A percentile compares a stretch with the other conserved stretches of the same genome.
Evolutionary conservation across 2,888 invertebrate genomes (phyloP).

Genomic region (Heteropelma amictum): DNA sequence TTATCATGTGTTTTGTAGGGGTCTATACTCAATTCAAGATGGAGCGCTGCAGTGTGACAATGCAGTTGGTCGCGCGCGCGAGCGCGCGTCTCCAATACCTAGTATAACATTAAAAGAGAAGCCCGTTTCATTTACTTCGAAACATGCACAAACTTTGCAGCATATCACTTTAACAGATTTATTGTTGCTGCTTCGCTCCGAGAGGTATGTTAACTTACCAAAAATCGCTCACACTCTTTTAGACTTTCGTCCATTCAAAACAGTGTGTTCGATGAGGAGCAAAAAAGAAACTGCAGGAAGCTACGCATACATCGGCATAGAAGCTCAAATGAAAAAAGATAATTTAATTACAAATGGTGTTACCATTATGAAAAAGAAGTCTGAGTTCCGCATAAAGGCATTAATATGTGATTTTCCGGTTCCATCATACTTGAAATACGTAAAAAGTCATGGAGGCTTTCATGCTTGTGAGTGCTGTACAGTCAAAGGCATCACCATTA

Average conservation of each 20-base stretch:
- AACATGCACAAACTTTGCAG: not conserved
- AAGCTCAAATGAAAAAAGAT: not conserved
- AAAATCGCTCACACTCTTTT: not conserved
- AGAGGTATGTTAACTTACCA: not conserved
- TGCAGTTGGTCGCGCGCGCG: too few species aligned
- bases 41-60: too few species aligned
- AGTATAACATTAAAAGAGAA: too few species aligned
- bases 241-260: not conserved
- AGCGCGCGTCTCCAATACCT: too few species aligned
- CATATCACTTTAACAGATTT: not conserved
- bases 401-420: conserved; percentile 51
- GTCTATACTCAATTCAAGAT: too few species aligned
- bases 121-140: not conserved
- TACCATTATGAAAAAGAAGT: conserved; percentile 20
- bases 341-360: conserved; percentile 34
- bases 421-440: conserved; percentile 44
- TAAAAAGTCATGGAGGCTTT: conserved; percentile 46
- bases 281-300: not conserved
- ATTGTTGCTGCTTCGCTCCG: not conserved
- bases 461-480: conserved; percentile 34
- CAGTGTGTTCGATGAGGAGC: not conserved
- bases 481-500: conserved; percentile 22
- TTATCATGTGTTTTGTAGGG: too few species aligned
- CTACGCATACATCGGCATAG: not conserved
- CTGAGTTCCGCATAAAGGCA: conserved; percentile 21